Base-by-base conservation (phyloP, 2,888 invertebrate species). In the Brenthis hecate region DNA sequence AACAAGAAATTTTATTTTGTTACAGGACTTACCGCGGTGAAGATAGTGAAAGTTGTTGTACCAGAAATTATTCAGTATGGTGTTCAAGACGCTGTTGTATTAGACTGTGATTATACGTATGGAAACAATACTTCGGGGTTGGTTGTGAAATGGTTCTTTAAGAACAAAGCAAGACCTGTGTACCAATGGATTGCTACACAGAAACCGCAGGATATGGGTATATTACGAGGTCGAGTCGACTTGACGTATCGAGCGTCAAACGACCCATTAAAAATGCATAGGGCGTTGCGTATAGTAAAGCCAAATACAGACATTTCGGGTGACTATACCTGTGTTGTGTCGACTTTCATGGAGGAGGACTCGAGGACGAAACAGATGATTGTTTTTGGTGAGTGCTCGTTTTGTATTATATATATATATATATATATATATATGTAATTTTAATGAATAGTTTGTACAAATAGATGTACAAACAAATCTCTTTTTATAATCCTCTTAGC, bases 101-200 rank as follows among this genome's bases (percentile, higher is more conserved):
- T 97, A 80, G 96, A 97, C 87, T 97, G 97, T 88, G 95, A 96
- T 82, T 96, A 96, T 76, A 92, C 85, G 2, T 85, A 95, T 58
- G 93, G 94, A 56, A 95, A 94, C 66, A 94, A 94, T 78, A 95
- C 95, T 74, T 87, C 93, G 0, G 95, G 95, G 11, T 88, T 97
- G 50, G 95, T 96, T 68, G 95, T 96, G 47, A 96, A 96, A 87
- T 96, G 97, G 96, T 96, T 94, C 85, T 94, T 95, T 80, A 95
- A 94, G 83, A 94, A 95, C 80, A 94, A 94, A 81, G 92, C 94
- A 1, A 90, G 94, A 68, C 94, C 95, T 8, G 95, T 96, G 62
- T 97, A 96, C 84, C 96, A 96, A 85, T 97, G 96, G 96, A 96
- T 96, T 71, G 95, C 94, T 23, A 94, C 94, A 1, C 93, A 94